Evolutionary conservation across 2,888 invertebrate species (phyloP).

Genomic region (Dorcus parallelipipedus): DNA sequence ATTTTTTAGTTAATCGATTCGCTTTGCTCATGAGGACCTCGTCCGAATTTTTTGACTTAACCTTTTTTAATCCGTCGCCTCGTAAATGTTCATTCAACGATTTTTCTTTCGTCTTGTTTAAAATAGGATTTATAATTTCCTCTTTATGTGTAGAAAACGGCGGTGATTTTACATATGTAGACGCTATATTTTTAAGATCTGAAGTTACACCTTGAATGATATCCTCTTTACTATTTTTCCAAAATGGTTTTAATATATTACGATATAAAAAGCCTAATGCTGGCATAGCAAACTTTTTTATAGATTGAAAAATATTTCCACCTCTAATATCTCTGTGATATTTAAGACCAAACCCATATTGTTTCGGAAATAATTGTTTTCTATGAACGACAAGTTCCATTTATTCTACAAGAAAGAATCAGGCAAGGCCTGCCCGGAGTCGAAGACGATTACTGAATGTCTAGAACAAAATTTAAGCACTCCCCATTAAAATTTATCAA

Average conservation of each 20-base stretch:
- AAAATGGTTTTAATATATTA: conserved; percentile 11
- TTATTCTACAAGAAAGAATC: too few relatives aligned
- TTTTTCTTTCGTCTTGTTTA: conserved; percentile 11
- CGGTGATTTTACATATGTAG: background rate
- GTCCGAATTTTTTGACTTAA: too few relatives aligned
- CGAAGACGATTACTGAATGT: background rate
- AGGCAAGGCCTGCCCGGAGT: too few relatives aligned
- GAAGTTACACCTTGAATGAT: conserved; percentile 7
- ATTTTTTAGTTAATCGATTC: too few relatives aligned
- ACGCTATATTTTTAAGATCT: conserved; percentile 11
- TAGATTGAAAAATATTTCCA: too few relatives aligned
- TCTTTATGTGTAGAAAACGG: background rate
- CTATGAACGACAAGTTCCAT: background rate
- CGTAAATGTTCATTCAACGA: conserved; percentile 11
- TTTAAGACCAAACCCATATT: too few relatives aligned
- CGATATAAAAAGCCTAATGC: conserved; percentile 3
- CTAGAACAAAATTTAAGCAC: background rate
- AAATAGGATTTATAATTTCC: background rate
- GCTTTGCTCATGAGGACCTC: too few relatives aligned
- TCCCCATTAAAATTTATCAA: background rate
- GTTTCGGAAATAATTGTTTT: background rate
- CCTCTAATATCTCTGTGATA: too few relatives aligned
- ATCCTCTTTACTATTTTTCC: conserved; percentile 9
- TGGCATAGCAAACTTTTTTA: too few relatives aligned
- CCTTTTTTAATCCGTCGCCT: background rate